phyloP scores from a whole-genome alignment of 2,113 vertebrate genomes.

The Trinectes maculatus region DNA sequence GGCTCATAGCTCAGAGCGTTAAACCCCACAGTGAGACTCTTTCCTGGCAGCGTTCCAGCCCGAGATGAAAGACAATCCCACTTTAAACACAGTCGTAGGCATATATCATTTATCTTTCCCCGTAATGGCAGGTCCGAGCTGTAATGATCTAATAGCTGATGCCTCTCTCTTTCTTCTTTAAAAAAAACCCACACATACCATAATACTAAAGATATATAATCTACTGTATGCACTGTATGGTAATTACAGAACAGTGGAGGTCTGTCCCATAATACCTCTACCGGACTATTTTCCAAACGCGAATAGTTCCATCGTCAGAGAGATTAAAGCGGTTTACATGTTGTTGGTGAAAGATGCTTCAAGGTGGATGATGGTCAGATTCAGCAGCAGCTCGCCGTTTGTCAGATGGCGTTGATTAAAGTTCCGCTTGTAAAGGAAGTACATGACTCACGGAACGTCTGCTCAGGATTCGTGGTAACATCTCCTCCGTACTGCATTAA shows the following conservation, averaged over 20 bases:
- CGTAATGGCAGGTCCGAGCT: conserved; percentile 63
- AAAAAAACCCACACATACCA: conserved; percentile 54
- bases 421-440: conserved; percentile 25
- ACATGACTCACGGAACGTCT: conserved; percentile 63
- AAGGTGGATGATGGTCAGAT: conserved; percentile 18
- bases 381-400: conserved; percentile 1
- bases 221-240: neutral
- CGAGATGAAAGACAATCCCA: conserved; percentile 77
- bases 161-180: conserved; percentile 43
- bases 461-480: conserved; percentile 46
- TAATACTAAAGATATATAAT: conserved; percentile 44
- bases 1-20: conserved; percentile 66
- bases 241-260: conserved; percentile 52
- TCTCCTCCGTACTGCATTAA: conserved; percentile 59
- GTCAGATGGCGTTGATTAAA: conserved; percentile 57
- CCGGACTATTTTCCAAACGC: conserved; percentile 21
- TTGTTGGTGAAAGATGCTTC: conserved; percentile 16
- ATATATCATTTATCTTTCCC: conserved; percentile 74
- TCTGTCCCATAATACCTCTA: conserved; percentile 19
- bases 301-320: conserved; percentile 28
- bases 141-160: conserved; percentile 62
- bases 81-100: conserved; percentile 71
- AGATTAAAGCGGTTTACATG: neutral
- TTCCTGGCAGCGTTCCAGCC: conserved; percentile 70
- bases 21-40: conserved; percentile 62